Evolutionary conservation across 2,888 invertebrate species (phyloP).

Genomic region (Ischnura elegans): DNA sequence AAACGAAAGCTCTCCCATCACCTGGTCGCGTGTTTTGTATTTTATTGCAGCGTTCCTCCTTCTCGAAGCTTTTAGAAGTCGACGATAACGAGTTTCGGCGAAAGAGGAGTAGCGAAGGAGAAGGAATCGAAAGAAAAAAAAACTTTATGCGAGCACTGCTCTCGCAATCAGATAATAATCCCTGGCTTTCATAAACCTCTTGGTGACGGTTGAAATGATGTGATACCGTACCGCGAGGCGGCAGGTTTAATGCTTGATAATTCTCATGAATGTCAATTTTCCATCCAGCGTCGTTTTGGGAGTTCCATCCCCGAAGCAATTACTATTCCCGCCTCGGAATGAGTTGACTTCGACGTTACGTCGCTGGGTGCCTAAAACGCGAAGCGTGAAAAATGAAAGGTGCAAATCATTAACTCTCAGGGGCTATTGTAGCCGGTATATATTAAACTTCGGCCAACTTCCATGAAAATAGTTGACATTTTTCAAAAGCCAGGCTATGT

Average conservation of each 20-base stretch:
- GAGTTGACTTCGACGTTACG: neutral
- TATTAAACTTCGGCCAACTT: no score
- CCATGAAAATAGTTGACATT: no score
- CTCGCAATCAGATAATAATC: neutral
- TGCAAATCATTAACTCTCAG: no score
- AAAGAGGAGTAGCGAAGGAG: neutral
- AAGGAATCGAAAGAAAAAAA: neutral
- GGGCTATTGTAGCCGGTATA: no score
- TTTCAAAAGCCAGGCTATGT: no score
- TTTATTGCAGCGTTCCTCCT: neutral
- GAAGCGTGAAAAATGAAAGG: neutral
- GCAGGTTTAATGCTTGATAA: neutral
- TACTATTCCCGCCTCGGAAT: neutral
- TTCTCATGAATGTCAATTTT: conserved; percentile 9
- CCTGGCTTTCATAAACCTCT: neutral
- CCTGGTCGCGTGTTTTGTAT: neutral
- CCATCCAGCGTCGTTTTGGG: neutral
- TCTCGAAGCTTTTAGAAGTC: neutral
- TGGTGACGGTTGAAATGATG: neutral
- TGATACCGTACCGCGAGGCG: neutral
- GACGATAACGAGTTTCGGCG: neutral
- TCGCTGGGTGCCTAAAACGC: neutral
- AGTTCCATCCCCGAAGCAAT: neutral
- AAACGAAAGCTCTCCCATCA: neutral
- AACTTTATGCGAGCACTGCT: conserved; percentile 8